These are phyloP conservation scores for Thrips palmi DNA, from an alignment of 1,140 invertebrate species.

Conservation along the genomic window DNA sequence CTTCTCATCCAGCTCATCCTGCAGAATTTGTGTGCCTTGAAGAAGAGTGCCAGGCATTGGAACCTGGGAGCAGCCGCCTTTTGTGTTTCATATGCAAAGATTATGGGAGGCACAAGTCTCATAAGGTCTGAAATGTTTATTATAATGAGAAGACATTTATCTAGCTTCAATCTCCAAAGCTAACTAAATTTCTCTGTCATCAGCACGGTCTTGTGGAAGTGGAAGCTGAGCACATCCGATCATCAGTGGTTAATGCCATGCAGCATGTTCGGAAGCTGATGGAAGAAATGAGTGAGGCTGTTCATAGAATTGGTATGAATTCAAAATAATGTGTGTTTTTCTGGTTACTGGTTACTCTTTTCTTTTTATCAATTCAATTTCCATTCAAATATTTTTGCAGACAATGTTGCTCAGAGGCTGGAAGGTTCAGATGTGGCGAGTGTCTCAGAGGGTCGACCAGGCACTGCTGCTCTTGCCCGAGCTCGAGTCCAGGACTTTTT, in stretches of 20 bases:
- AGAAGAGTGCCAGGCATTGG: conserved; percentile 29
- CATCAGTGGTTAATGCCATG: conserved; percentile 28
- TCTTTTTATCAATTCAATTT: neutral
- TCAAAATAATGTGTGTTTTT: conserved; percentile 7
- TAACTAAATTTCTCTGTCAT: conserved; percentile 14
- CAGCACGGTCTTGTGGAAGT: conserved; percentile 34
- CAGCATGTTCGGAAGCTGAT: conserved; percentile 35
- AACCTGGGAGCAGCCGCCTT: conserved; percentile 20
- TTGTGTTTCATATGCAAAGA: conserved; percentile 44
- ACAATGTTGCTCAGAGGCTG: neutral
- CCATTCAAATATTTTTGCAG: neutral
- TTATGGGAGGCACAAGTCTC: conserved; percentile 35
- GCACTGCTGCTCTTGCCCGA: conserved; percentile 28
- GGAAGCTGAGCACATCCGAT: conserved; percentile 35
- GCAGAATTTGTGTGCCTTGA: conserved; percentile 41
- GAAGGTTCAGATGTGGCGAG: conserved; percentile 1
- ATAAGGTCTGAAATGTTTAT: conserved; percentile 25
- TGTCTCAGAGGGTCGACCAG: conserved; percentile 12
- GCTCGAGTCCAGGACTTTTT: conserved; percentile 34
- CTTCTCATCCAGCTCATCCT: conserved; percentile 32
- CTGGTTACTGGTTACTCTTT: neutral
- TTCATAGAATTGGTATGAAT: conserved; percentile 29
- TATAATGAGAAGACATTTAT: neutral
- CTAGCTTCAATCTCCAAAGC: neutral
- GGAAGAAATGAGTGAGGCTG: conserved; percentile 36